phyloP scores from a whole-genome alignment of 2,797 vertebrate species.

The Natrix natrix region DNA sequence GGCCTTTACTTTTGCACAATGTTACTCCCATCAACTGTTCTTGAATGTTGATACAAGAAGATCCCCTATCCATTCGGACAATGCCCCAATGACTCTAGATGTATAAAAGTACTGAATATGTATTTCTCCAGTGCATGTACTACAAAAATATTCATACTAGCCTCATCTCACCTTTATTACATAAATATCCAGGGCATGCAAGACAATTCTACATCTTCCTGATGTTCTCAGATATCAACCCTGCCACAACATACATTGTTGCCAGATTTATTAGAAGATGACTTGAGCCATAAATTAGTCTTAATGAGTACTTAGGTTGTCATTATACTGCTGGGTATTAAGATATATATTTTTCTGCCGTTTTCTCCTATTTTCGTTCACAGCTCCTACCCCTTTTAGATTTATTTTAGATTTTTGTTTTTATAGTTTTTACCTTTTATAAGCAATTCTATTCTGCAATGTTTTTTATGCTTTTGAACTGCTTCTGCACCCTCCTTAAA shows the following conservation, averaged over 20 bases:
- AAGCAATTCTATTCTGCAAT: not conserved
- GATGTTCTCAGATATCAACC: not conserved
- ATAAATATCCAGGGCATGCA: not conserved
- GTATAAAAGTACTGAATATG: not conserved
- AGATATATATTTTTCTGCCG: not conserved
- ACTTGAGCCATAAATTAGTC: not conserved
- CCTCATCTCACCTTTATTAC: not conserved
- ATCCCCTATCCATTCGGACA: not conserved
- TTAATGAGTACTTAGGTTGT: not conserved
- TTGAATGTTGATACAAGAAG: not conserved
- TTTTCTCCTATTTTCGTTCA: not conserved
- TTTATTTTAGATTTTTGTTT: not conserved
- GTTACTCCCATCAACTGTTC: not conserved
- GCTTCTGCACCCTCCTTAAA: not conserved
- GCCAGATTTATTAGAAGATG: not conserved
- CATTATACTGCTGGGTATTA: not conserved
- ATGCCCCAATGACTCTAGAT: not conserved
- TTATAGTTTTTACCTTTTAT: not conserved
- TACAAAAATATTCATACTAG: not conserved
- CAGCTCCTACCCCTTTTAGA: not conserved
- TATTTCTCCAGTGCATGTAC: not conserved
- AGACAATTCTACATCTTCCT: not conserved
- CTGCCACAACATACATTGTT: not conserved
- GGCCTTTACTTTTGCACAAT: not conserved
- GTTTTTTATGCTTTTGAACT: not conserved